These are phyloP conservation scores for Nipponacmea schrenckii DNA, from an alignment of 2,888 invertebrate species.

Conservation along the genomic window DNA sequence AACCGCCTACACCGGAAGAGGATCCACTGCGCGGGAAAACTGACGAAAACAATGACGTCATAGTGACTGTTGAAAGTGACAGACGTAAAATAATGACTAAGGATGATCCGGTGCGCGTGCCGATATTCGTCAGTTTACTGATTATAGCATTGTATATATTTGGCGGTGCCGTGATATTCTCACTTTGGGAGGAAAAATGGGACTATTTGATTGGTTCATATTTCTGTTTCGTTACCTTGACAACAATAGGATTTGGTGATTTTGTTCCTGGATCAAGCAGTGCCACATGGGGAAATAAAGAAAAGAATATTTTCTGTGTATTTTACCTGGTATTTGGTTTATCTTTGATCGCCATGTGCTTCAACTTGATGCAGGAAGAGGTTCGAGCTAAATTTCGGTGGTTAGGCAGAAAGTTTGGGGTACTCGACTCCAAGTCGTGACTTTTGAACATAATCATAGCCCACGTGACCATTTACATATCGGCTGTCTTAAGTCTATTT, in stretches of 20 bases:
- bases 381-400: conserved; percentile 64
- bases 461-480: too few relatives aligned
- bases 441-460: too few relatives aligned
- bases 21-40: conserved; percentile 11
- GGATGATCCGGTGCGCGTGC: conserved; percentile 73
- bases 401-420: conserved; percentile 63
- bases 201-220: conserved; percentile 83
- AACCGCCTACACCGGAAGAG: conserved; percentile 2
- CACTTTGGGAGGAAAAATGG: conserved; percentile 88
- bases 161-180: conserved; percentile 92
- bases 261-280: conserved; percentile 65
- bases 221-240: conserved; percentile 69
- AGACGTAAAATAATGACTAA: conserved; percentile 25
- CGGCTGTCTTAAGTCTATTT: too few relatives aligned
- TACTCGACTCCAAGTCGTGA: conserved; percentile 42
- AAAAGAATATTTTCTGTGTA: conserved; percentile 62
- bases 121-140: conserved; percentile 87
- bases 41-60: conserved; percentile 18
- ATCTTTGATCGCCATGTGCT: conserved; percentile 69
- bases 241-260: conserved; percentile 69
- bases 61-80: conserved; percentile 14
- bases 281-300: conserved; percentile 48
- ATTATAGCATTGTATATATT: conserved; percentile 90
- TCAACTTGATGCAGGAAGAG: conserved; percentile 70
- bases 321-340: conserved; percentile 68